Evolutionary conservation across 2,113 vertebrate genomes (phyloP), one percentile per base, ranked within the genome.

Genomic region (Lasiurus cinereus): DNA sequence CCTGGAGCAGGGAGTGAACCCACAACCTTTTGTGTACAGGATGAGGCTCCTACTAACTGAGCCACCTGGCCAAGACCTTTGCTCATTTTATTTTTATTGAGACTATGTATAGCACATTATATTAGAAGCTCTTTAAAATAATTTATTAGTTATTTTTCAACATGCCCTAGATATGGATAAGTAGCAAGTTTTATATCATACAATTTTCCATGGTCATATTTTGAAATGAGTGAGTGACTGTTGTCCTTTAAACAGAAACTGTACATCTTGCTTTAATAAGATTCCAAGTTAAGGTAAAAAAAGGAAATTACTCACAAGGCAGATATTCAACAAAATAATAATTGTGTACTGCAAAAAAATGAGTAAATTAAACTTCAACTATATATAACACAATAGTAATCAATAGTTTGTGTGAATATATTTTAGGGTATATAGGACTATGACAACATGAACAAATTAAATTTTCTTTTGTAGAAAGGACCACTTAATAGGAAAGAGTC

Each of bases 101-200:
- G 21, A 18, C 27, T 66, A 48, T 73, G 2, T 62, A 0, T 36
- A 46, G 27, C 14, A 59, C 3, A 46, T 83, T 59, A 29, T 72
- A 27, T 80, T 69, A 69, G 77, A 84, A 85, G 1, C 8, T 90
- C 64, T 88, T 88, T 50, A 73, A 67, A 93, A 39, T 88, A 52
- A 72, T 91, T 96, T 84, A 70, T 95, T 84, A 56, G 8, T 56
- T 84, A 66, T 24, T 62, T 66, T 92, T 87, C 83, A 88, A 88
- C 73, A 86, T 82, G 24, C 0, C 19, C 36, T 77, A 69, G 77
- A 74, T 13, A 90, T 14, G 59, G 2, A 14, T 79, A 43, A 78
- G 43, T 80, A 21, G 59, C 14, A 93, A 80, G 36, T 76, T 66
- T 66, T 83, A 69, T 76, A 64, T 39, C 7, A 66, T 1, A 48